These are phyloP conservation scores for Noctua fimbriata DNA, from an alignment of 2,888 invertebrate genomes.

Conservation along the genomic window DNA sequence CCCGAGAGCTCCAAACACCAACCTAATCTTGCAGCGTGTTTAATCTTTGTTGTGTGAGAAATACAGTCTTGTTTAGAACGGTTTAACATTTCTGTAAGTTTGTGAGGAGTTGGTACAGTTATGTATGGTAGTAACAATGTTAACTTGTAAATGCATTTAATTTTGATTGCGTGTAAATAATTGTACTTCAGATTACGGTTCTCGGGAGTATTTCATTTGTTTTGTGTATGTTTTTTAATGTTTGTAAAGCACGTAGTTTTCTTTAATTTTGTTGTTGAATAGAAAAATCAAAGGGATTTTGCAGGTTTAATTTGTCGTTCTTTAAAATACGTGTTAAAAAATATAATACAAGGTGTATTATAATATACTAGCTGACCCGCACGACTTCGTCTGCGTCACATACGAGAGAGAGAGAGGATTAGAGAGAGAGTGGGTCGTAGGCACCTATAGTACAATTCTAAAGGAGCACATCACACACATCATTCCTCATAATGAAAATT, in stretches of 20 bases:
- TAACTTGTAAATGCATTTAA: slow-evolving; percentile 59
- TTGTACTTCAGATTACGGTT: slow-evolving; percentile 47
- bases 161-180: slow-evolving; percentile 64
- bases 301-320: neutral
- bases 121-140: slow-evolving; percentile 42
- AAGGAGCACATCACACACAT: too few relatives aligned
- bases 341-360: neutral
- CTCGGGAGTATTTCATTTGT: slow-evolving; percentile 29
- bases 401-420: too few relatives aligned
- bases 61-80: slow-evolving; percentile 37
- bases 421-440: too few relatives aligned
- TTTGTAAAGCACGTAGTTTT: slow-evolving; percentile 3
- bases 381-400: too few relatives aligned
- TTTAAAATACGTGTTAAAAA: neutral
- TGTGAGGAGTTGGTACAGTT: slow-evolving; percentile 39
- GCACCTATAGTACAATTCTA: too few relatives aligned
- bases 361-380: neutral
- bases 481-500: too few relatives aligned
- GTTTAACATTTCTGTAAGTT: neutral
- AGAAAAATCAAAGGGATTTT: neutral
- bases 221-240: neutral
- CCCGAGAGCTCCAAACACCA: slow-evolving; percentile 23
- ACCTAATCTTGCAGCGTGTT: slow-evolving; percentile 3
- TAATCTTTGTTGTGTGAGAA: slow-evolving; percentile 20
- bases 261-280: neutral